Evolutionary conservation across 2,113 vertebrate genomes (phyloP), one percentile per base, ranked within the genome.

Genomic region (Eidolon helvum): DNA sequence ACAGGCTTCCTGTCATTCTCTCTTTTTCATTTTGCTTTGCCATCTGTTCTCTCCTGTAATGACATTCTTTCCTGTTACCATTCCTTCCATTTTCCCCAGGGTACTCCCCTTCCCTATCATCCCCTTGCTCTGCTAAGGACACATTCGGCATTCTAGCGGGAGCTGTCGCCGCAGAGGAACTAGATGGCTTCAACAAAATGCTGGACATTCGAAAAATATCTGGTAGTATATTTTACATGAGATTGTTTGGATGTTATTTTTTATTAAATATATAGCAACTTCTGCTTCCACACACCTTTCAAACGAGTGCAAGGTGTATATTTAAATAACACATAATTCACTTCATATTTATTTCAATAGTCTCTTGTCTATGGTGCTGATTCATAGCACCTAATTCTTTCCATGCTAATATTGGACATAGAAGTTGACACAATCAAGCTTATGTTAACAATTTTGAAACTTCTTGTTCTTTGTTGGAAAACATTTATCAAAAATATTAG

Each of bases 91-190:
- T 68, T 55, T 35, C 8, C 53, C 22, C 50, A 68, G 43, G 7
- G 11, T 10, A 38, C 30, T 12, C 8, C 16, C 38, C 50, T 53
- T 30, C 22, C 35, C 24, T 63, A 5, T 21, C 0, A 0, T 1
- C 3, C 15, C 5, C 59, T 18, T 2, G 6, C 30, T 33, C 28
- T 19, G 11, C 35, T 3, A 15, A 55, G 24, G 1, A 4, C 10
- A 10, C 22, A 30, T 10, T 71, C 4, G 22, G 45, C 22, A 2
- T 28, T 33, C 3, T 33, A 30, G 26, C 1, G 22, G 43, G 3
- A 19, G 18, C 48, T 16, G 84, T 48, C 24, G 11, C 33, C 4
- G 7, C 45, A 38, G 30, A 10, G 10, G n/a, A 30, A 35, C 40
- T 30, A 48, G 26, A 33, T 22, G 22, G 78, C n/a, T 53, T 57